Percentiles rank a stretch among this genome's conserved stretches.
Conservation (phyloP, 2,888 invertebrate species). For the Eurytoma californica region DNA sequence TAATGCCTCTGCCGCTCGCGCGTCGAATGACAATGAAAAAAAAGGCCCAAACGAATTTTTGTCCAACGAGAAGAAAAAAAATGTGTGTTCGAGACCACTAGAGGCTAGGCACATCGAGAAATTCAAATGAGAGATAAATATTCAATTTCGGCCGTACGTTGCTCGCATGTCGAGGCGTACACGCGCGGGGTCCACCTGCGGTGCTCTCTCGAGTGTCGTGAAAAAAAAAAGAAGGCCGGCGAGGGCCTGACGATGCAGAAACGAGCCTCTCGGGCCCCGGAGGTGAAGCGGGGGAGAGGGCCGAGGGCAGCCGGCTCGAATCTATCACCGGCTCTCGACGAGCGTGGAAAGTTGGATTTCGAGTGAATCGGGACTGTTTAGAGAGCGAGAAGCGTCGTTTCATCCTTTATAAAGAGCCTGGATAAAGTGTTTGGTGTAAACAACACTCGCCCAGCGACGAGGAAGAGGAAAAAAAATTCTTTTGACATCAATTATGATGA, state of each 20-base stretch:
- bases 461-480: no score
- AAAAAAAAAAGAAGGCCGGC: constrained; percentile 25
- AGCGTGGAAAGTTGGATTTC: constrained; percentile 7
- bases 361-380: constrained; percentile 1
- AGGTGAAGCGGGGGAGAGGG: neutral
- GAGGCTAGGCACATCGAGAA: constrained; percentile 19
- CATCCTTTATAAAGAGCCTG: no score
- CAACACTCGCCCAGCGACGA: no score
- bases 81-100: neutral
- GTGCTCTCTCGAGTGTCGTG: constrained; percentile 16
- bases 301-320: constrained; percentile 19
- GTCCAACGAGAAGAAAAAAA: neutral
- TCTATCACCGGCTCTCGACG: neutral
- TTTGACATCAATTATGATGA: no score
- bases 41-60: neutral
- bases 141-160: constrained; percentile 35
- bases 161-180: constrained; percentile 9
- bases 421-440: no score
- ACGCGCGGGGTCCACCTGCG: constrained; percentile 42
- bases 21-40: constrained; percentile 30
- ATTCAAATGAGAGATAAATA: constrained; percentile 53
- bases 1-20: neutral
- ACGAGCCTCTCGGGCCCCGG: constrained; percentile 2
- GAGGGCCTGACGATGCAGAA: constrained; percentile 54
- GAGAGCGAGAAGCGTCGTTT: neutral